A percentile compares a stretch with the other conserved stretches of the same genome.
phyloP scores from a whole-genome alignment of 2,888 invertebrate genomes.

The Stictocephala bisonia region DNA sequence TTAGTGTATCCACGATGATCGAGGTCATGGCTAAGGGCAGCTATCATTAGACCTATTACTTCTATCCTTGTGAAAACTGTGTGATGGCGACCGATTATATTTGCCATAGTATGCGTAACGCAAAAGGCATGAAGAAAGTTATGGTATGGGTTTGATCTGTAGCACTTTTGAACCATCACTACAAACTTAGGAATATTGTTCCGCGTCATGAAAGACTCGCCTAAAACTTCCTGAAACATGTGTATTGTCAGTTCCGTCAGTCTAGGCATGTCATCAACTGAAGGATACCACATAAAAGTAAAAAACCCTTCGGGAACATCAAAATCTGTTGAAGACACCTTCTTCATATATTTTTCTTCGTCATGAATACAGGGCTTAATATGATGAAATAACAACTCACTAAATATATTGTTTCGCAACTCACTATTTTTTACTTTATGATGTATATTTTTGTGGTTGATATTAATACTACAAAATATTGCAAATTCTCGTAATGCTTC shows the following conservation, averaged over 20 bases:
- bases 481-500: background rate
- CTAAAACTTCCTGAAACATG: slow-evolving; percentile 37
- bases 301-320: background rate
- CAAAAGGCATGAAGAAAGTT: slow-evolving; percentile 74
- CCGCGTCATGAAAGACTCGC: slow-evolving; percentile 45
- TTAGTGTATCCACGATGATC: slow-evolving; percentile 74
- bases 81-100: slow-evolving; percentile 67
- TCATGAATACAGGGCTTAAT: slow-evolving; percentile 16
- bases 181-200: slow-evolving; percentile 63
- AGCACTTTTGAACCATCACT: slow-evolving; percentile 66
- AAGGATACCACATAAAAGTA: slow-evolving; percentile 32
- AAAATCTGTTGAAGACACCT: background rate
- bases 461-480: background rate
- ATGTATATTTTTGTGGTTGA: background rate
- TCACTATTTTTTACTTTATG: background rate
- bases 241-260: slow-evolving; percentile 12
- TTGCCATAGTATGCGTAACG: slow-evolving; percentile 72
- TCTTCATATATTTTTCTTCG: slow-evolving; percentile 11
- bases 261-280: background rate
- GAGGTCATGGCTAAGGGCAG: slow-evolving; percentile 72
- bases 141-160: slow-evolving; percentile 71
- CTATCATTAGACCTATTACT: slow-evolving; percentile 69
- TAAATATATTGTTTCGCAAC: background rate
- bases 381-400: slow-evolving; percentile 8
- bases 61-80: slow-evolving; percentile 67